phyloP scores from a whole-genome alignment of 1,140 invertebrate genomes.

The Nomia melanderi region DNA sequence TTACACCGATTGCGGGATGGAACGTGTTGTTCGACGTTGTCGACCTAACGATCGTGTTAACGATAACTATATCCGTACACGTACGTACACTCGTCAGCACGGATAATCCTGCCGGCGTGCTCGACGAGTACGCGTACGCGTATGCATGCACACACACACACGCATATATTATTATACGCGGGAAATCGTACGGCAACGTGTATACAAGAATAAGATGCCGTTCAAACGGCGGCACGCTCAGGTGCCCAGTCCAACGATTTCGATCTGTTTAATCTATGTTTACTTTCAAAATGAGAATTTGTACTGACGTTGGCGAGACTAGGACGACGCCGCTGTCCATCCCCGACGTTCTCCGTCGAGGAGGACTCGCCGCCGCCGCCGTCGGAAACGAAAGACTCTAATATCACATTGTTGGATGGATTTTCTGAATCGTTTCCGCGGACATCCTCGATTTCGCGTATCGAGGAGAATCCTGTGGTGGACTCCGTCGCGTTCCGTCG shows the following conservation, averaged over 20 bases:
- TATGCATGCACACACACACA: not conserved
- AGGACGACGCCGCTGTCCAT: conserved; percentile 47
- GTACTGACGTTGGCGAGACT: conserved; percentile 68
- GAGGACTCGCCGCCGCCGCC: conserved; percentile 63
- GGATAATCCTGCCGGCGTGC: no score
- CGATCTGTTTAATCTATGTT: conserved; percentile 78
- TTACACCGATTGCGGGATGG: conserved; percentile 13
- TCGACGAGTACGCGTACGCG: no score
- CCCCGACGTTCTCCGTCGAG: conserved; percentile 52
- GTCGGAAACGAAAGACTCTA: conserved; percentile 71
- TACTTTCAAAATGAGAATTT: conserved; percentile 79
- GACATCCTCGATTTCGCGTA: conserved; percentile 21
- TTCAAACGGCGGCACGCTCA: not conserved
- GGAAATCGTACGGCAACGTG: conserved; percentile 25
- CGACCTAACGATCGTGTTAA: not conserved
- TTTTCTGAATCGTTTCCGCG: conserved; percentile 52
- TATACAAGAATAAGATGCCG: conserved; percentile 59
- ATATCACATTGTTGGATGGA: conserved; percentile 81
- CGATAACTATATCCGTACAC: no score
- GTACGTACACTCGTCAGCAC: not conserved
- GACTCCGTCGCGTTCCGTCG: conserved; percentile 17
- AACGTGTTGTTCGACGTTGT: not conserved
- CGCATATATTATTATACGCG: conserved; percentile 8
- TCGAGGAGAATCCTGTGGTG: conserved; percentile 14
- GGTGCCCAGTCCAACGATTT: conserved; percentile 75